phyloP scores from a whole-genome alignment of 1,140 invertebrate species.

The Musca vetustissima region DNA sequence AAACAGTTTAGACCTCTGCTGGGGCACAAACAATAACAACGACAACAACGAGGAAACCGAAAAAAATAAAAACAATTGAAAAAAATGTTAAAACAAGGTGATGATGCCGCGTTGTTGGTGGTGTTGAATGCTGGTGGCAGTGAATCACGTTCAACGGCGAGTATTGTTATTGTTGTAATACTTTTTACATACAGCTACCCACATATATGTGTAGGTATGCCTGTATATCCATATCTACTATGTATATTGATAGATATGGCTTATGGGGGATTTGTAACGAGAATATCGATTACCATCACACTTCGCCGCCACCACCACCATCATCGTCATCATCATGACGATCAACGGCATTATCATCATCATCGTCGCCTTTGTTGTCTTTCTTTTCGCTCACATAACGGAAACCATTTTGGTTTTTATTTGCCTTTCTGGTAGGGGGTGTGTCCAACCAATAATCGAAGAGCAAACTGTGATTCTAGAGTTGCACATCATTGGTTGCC shows the following conservation, averaged over 20 bases:
- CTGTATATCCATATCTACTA: neutral
- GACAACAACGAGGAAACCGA: no score
- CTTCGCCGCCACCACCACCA: no score
- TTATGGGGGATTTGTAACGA: no score
- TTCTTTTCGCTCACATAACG: conserved; percentile 5
- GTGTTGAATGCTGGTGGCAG: neutral
- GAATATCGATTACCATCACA: no score
- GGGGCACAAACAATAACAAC: no score
- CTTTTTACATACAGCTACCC: neutral
- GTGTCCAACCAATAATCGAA: conserved; percentile 17
- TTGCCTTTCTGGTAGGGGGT: neutral
- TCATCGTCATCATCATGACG: no score
- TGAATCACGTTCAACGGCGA: no score
- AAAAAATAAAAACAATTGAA: no score
- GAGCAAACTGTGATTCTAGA: conserved; percentile 6
- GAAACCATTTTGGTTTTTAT: conserved; percentile 19
- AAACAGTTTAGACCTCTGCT: no score
- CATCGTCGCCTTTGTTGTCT: no score
- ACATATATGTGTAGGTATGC: conserved; percentile 7
- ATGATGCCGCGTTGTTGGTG: neutral
- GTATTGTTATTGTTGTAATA: no score
- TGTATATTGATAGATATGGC: neutral
- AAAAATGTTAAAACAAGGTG: neutral
- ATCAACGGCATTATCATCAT: no score
- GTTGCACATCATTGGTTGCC: conserved; percentile 17